Base-by-base conservation (phyloP, 2,797 vertebrate genomes). In the Ceyx erithaca region DNA sequence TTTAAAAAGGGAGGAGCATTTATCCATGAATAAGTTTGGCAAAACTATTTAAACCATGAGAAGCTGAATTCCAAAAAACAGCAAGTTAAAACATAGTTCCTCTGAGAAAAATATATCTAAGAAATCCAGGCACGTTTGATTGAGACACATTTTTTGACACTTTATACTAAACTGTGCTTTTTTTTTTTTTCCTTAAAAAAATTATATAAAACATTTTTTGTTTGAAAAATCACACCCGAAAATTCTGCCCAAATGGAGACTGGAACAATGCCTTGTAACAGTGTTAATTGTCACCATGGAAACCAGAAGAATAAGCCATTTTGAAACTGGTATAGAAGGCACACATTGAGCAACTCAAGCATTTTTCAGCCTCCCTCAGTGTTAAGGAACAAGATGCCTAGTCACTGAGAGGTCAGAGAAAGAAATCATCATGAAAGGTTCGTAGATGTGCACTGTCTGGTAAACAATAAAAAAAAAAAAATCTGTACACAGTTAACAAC, bases 261-360 rank as follows among this genome's bases (percentile, higher is more conserved):
- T 96, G 97, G 98, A 98, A 99, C 98, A 99, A 99, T 98, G 98
- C 98, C 98, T 98, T 97, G 98, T 98, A 98, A 99, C 98, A 98
- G 98, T 98, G 98, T 99, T 99, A 99, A 99, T 99, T 98, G 98
- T 99, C 97, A 97, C 98, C 98, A 99, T 99, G 98, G 99, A 98
- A 98, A 99, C 98, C 97, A 97, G 97, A 98, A 99, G 98, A 99
- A 99, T 99, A 99, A 99, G 98, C 98, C 98, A 97, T 99, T 99
- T 99, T 99, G 98, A 99, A 98, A 98, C 97, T 98, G 97, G 98
- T 98, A 98, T 98, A 98, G 98, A 98, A 98, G 97, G 97, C 98
- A 98, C 97, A 97, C 98, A 98, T 98, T 98, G 98, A 99, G 98
- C 97, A 97, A 98, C 98, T 98, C 98, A 97, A 98, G 97, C 97